A percentile compares a stretch with the other conserved stretches of the same genome.
Evolutionary conservation across 2,797 vertebrate genomes (phyloP).

Genomic region (Helicolenus hilgendorfi): DNA sequence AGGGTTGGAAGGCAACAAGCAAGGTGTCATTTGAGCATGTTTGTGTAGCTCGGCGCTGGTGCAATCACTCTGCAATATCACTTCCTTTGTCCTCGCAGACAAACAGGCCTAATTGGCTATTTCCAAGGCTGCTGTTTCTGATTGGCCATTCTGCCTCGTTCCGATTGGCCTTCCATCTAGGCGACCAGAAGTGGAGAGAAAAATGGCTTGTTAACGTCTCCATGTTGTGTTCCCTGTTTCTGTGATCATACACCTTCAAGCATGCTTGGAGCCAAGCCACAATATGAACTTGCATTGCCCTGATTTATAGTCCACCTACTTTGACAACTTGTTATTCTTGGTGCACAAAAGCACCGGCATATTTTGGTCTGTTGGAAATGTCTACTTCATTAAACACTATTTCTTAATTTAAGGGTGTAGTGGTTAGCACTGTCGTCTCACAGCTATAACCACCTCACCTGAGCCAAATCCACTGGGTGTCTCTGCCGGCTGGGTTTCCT

Average conservation of each 20-base stretch:
- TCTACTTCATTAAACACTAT: neutral
- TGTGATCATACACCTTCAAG: constrained; percentile 21
- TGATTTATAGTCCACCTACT: neutral
- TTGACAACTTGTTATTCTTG: neutral
- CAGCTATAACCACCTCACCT: neutral
- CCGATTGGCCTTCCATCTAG: constrained; percentile 80
- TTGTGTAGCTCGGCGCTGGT: constrained; percentile 74
- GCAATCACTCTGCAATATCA: constrained; percentile 86
- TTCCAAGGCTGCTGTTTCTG: constrained; percentile 76
- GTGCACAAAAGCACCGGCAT: neutral
- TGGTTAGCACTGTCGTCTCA: neutral
- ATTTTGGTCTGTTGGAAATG: neutral
- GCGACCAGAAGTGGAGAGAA: constrained; percentile 60
- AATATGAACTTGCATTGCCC: neutral
- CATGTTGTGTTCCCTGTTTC: constrained; percentile 42
- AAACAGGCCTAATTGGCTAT: constrained; percentile 85
- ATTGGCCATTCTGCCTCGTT: constrained; percentile 80
- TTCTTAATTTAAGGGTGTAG: neutral
- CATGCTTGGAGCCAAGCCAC: constrained; percentile 4
- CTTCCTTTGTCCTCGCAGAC: constrained; percentile 85
- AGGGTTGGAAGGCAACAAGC: constrained; percentile 84
- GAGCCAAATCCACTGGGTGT: neutral
- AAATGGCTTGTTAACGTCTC: constrained; percentile 62
- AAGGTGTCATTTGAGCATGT: constrained; percentile 82
- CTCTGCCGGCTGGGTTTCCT: neutral